Evolutionary conservation across 2,888 invertebrate genomes (phyloP).

Genomic region (Andrena marginata): DNA sequence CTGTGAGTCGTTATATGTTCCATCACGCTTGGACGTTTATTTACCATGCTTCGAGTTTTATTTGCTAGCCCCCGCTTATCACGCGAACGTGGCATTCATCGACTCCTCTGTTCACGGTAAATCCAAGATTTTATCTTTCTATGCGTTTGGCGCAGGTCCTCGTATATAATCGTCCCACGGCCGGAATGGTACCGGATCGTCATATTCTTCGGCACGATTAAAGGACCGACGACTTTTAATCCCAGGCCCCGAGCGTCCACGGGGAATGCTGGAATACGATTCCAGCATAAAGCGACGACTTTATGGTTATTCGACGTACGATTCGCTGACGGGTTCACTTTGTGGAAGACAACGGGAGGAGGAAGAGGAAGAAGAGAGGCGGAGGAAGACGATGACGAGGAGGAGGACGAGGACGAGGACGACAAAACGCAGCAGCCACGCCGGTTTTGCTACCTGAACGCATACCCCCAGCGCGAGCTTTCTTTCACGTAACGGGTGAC

Average conservation of each 20-base stretch:
- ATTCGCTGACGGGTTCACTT: slow-evolving; percentile 78
- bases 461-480: slow-evolving; percentile 57
- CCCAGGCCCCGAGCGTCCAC: slow-evolving; percentile 60
- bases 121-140: slow-evolving; percentile 34
- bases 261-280: slow-evolving; percentile 71
- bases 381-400: slow-evolving; percentile 55
- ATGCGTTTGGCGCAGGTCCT: slow-evolving; percentile 17
- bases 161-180: slow-evolving; percentile 50
- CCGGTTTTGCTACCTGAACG: slow-evolving; percentile 73
- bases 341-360: slow-evolving; percentile 66
- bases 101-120: slow-evolving; percentile 24
- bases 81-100: slow-evolving; percentile 7
- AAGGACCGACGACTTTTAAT: slow-evolving; percentile 73
- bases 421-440: slow-evolving; percentile 72
- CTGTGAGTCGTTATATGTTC: background rate
- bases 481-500: slow-evolving; percentile 60
- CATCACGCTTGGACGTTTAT: background rate
- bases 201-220: slow-evolving; percentile 74
- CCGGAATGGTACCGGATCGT: slow-evolving; percentile 58
- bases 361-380: slow-evolving; percentile 30
- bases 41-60: background rate
- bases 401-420: slow-evolving; percentile 61
- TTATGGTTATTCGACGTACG: slow-evolving; percentile 77
- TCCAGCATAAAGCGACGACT: slow-evolving; percentile 76
- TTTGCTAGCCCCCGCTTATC: slow-evolving; percentile 14